phyloP scores from a whole-genome alignment of 2,888 invertebrate species.

The Scaptomyza parva region DNA sequence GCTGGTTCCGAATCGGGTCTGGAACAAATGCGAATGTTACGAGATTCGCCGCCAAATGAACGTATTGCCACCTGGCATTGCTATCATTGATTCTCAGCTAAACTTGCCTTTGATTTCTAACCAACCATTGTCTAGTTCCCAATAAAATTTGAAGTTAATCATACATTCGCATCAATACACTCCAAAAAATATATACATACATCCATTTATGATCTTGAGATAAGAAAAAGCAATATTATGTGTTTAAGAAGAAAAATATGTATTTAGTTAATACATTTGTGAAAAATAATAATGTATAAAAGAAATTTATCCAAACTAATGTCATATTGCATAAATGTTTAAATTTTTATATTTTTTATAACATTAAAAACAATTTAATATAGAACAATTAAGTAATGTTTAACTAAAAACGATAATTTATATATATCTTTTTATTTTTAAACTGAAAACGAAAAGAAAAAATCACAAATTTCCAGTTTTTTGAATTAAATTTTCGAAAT shows the following conservation, averaged over 20 bases:
- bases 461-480: too few relatives aligned
- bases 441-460: too few relatives aligned
- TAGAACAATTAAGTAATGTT: neutral
- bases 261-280: too few relatives aligned
- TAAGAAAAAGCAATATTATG: neutral
- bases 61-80: slow-evolving; percentile 83
- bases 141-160: slow-evolving; percentile 13
- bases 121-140: slow-evolving; percentile 15
- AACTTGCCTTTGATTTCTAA: slow-evolving; percentile 29
- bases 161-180: neutral
- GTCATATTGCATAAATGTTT: neutral
- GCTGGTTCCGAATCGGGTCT: slow-evolving; percentile 61
- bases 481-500: neutral
- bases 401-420: too few relatives aligned
- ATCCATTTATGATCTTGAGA: neutral
- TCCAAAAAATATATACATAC: slow-evolving; percentile 2
- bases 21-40: slow-evolving; percentile 80
- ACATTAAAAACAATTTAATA: neutral
- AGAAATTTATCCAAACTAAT: neutral
- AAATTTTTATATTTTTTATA: neutral
- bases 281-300: neutral
- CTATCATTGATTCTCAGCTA: slow-evolving; percentile 70
- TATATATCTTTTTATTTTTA: too few relatives aligned
- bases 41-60: slow-evolving; percentile 74
- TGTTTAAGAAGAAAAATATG: neutral